A percentile compares a stretch with the other conserved stretches of the same genome.
These are phyloP conservation scores for Dolichoris vasculosae DNA, from an alignment of 1,140 invertebrate genomes.

Conservation along the genomic window DNA sequence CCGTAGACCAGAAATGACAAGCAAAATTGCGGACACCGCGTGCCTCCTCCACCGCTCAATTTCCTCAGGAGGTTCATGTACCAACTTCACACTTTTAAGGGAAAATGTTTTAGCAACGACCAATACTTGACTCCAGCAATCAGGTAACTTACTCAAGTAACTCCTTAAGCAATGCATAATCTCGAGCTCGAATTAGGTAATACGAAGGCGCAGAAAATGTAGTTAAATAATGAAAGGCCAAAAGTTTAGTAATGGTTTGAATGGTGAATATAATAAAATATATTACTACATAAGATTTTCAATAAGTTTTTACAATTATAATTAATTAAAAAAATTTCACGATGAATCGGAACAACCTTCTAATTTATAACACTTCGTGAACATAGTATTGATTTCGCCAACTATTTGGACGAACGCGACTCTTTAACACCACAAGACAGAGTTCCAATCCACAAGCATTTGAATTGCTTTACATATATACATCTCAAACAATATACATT, in stretches of 20 bases:
- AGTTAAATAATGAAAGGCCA: neutral
- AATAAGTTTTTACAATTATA: neutral
- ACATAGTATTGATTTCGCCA: neutral
- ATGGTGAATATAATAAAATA: neutral
- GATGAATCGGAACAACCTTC: neutral
- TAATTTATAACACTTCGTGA: neutral
- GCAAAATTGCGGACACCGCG: neutral
- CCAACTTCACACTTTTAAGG: neutral
- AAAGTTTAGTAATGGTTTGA: neutral
- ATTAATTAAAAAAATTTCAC: neutral
- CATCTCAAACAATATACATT: slow-evolving; percentile 19
- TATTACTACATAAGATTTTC: neutral
- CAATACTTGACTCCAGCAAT: neutral
- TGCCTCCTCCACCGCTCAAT: neutral
- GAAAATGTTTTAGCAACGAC: neutral
- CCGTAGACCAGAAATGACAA: neutral
- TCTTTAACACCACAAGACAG: neutral
- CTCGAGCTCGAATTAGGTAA: neutral
- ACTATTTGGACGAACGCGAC: neutral
- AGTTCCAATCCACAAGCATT: neutral
- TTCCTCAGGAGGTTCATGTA: neutral
- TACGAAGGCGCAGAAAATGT: neutral
- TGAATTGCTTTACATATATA: slow-evolving; percentile 22
- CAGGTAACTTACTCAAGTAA: neutral
- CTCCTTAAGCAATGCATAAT: neutral